Base-by-base conservation (phyloP, 2,113 vertebrate species). In the Actinemys pallida region DNA sequence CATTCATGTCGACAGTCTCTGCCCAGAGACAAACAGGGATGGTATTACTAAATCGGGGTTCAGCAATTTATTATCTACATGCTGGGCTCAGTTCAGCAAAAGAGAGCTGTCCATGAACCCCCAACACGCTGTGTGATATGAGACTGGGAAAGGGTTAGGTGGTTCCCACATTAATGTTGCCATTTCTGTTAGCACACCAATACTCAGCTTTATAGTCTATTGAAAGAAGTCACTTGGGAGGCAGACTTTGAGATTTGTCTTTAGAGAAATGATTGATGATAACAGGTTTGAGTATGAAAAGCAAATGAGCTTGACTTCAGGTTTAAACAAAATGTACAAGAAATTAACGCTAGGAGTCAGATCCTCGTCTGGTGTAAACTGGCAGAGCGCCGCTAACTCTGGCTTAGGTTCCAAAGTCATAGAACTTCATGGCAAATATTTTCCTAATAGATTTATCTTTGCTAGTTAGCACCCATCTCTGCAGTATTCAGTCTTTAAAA, bases 31-130 rank as follows among this genome's bases (percentile, higher is more conserved):
- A 94, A 94, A 80, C 3, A 90, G 12, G 29, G 69, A 56, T 62
- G 89, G 86, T 94, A 75, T 96, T 96, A 81, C 85, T 94, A 93
- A 88, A 31, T 5, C 47, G 10, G 53, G 4, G 57, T 90, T 86
- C 79, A 59, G 27, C 9, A 27, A 89, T 96, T 95, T 89, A 69
- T 92, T 86, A 45, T 95, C 59, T 87, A 2, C 0, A 0, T 59
- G 35, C 76, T 81, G 92, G 90, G 80, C n/a, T 95, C 76, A 25
- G 78, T 93, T 75, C 86, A 59, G 90, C 78, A 39, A 45, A 87
- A 86, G 84, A 88, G 88, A 93, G 35, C 59, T 90, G 57, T 65
- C 39, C 54, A 0, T 89, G 95, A 47, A 14, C 62, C 53, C 75
- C 31, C 27, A 76, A 17, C 0, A 1, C 1, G 47, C 54, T 83